Percentiles rank a stretch among this genome's conserved stretches.
phyloP scores from a whole-genome alignment of 1,140 invertebrate genomes.

The Heliconius congener region DNA sequence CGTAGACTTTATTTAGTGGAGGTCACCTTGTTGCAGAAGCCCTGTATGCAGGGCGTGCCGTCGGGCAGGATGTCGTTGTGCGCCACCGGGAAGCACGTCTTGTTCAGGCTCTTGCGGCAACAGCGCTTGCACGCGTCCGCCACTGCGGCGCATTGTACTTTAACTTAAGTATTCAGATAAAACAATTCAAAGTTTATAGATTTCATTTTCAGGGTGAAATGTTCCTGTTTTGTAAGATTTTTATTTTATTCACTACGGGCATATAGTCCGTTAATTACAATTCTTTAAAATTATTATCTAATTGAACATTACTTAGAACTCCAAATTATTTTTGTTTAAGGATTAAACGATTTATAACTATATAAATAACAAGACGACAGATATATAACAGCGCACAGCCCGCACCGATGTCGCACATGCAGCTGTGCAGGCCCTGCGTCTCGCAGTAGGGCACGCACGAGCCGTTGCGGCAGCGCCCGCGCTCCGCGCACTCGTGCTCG shows the following conservation, averaged over 20 bases:
- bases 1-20: too few species aligned
- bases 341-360: too few species aligned
- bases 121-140: conserved; percentile 93
- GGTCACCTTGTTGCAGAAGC: conserved; percentile 94
- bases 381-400: neutral
- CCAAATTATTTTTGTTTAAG: too few species aligned
- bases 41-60: conserved; percentile 97
- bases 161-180: neutral
- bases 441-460: conserved; percentile 96
- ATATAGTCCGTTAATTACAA: too few species aligned
- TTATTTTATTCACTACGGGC: too few species aligned
- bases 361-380: too few species aligned
- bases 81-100: conserved; percentile 94
- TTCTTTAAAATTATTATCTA: too few species aligned
- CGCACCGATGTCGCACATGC: conserved; percentile 96
- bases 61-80: conserved; percentile 93
- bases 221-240: neutral
- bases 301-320: too few species aligned
- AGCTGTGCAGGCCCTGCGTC: conserved; percentile 94
- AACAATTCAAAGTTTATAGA: neutral
- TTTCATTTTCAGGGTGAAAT: neutral
- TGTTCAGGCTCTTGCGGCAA: conserved; percentile 94
- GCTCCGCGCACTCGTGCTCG: conserved; percentile 92
- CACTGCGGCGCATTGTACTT: conserved; percentile 41
- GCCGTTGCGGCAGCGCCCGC: conserved; percentile 92